Evolutionary conservation across 2,113 vertebrate genomes (phyloP), one percentile per base, ranked within the genome.

Genomic region (Actinemys pallida): DNA sequence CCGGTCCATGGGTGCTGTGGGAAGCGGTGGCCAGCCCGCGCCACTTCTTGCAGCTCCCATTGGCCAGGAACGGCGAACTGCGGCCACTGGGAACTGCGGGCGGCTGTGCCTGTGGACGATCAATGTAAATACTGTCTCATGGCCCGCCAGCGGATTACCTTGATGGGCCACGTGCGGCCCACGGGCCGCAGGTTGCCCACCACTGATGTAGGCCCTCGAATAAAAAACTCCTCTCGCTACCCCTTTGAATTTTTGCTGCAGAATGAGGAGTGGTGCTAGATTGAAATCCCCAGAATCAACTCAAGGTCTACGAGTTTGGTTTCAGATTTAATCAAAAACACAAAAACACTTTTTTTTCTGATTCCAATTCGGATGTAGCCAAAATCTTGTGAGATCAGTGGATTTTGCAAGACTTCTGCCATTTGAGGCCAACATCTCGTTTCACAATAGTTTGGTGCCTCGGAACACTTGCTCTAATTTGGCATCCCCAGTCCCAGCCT

Each of bases 241-340:
- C 75, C 10, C 24, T 39, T 4, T 78, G 11, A 25, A 16, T 39
- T 8, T 0, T 1, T 2, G 0, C 1, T 75, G 47, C 50, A 27
- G 57, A 29, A 50, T 16, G 20, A 54, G 50, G 29, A 5, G 75
- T 89, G 27, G 2, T 52, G 90, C 4, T 1, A 2, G 22, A 6
- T 11, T 76, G 10, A 76, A 45, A 76, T 76, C 45, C 42, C n/a
- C 17, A 10, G 10, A 75, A 24, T 42, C 22, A 75, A 24, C 1
- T 10, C 13, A 27, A 47, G 5, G 24, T 76, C 24, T 27, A 24
- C 42, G 47, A 24, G 10, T 65, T 94, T 79, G 7, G n/a, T 31
- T 84, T 80, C 50, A 84, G 84, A 25, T 86, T 82, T n/a, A 94
- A 88, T 95, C 50, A 39, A 59, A 75, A 88, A 13, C 12, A 31